Conservation (phyloP, 2,113 vertebrate species). For the Odontophorus gujanensis region DNA sequence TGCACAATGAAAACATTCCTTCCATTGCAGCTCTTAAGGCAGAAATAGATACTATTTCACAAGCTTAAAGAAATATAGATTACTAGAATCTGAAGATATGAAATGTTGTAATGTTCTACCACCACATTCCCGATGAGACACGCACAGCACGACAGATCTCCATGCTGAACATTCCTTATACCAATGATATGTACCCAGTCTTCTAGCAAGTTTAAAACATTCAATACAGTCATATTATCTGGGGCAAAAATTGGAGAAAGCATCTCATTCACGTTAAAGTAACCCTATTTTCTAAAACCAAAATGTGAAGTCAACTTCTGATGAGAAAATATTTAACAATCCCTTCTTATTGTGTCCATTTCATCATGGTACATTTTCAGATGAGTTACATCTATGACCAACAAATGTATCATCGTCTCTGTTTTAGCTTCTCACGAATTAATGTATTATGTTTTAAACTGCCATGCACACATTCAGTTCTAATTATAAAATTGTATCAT, state of each 20-base stretch:
- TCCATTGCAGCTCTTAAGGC: conserved; percentile 1
- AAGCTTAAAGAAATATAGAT: conserved; percentile 20
- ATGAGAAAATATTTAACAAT: background rate
- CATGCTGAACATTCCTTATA: background rate
- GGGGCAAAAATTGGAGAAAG: background rate
- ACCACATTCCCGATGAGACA: background rate
- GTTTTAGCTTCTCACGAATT: background rate
- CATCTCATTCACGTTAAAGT: background rate
- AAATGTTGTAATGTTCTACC: background rate
- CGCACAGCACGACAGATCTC: background rate
- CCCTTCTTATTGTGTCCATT: background rate
- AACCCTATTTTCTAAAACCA: background rate
- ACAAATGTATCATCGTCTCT: background rate
- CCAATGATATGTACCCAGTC: background rate
- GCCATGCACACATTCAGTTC: background rate
- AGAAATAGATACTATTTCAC: conserved; percentile 49
- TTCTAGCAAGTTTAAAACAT: background rate
- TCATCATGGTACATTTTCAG: background rate
- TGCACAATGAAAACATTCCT: conserved; percentile 37
- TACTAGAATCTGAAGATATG: conserved; percentile 10
- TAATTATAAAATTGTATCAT: conserved; percentile 17
- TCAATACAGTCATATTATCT: conserved; percentile 4
- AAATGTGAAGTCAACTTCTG: background rate
- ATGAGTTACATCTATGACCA: background rate
- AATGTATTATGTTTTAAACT: background rate